Evolutionary conservation across 2,797 vertebrate species (phyloP).

Genomic region (Lindbergichthys nudifrons): DNA sequence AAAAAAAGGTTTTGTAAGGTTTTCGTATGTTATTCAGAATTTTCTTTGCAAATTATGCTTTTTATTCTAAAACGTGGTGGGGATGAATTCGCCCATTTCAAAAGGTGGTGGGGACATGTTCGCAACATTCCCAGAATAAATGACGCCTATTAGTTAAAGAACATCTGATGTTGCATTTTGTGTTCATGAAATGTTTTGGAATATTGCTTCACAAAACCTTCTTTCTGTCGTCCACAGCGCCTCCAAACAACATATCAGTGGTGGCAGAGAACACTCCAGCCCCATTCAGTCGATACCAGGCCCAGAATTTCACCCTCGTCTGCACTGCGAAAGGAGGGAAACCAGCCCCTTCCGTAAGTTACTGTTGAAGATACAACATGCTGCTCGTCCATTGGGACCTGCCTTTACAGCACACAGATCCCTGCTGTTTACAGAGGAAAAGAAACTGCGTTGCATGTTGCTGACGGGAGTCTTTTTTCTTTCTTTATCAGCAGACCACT

Average conservation of each 20-base stretch:
- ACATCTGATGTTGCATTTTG: slow-evolving; percentile 26
- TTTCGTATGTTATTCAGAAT: too few species aligned
- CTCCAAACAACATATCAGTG: slow-evolving; percentile 95
- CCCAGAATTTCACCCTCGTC: slow-evolving; percentile 97
- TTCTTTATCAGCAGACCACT: slow-evolving; percentile 24
- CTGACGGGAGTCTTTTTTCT: background rate
- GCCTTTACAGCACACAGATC: slow-evolving; percentile 22
- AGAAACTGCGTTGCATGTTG: slow-evolving; percentile 25
- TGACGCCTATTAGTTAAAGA: background rate
- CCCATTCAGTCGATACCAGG: slow-evolving; percentile 96
- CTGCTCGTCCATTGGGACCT: slow-evolving; percentile 20
- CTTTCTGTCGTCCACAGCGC: slow-evolving; percentile 83
- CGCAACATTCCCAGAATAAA: too few species aligned
- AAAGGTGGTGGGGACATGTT: too few species aligned
- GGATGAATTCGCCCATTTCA: too few species aligned
- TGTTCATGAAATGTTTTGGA: slow-evolving; percentile 20
- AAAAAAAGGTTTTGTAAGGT: too few species aligned
- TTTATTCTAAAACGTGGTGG: too few species aligned
- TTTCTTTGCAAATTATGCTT: too few species aligned
- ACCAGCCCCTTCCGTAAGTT: slow-evolving; percentile 93
- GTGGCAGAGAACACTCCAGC: slow-evolving; percentile 92
- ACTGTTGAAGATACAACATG: slow-evolving; percentile 11
- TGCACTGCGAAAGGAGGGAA: slow-evolving; percentile 97
- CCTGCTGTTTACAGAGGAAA: slow-evolving; percentile 44
- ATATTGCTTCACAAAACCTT: slow-evolving; percentile 36